Evolutionary conservation across 2,113 vertebrate species (phyloP), one percentile per base, ranked within the genome.

Genomic region (Anas platyrhynchos): DNA sequence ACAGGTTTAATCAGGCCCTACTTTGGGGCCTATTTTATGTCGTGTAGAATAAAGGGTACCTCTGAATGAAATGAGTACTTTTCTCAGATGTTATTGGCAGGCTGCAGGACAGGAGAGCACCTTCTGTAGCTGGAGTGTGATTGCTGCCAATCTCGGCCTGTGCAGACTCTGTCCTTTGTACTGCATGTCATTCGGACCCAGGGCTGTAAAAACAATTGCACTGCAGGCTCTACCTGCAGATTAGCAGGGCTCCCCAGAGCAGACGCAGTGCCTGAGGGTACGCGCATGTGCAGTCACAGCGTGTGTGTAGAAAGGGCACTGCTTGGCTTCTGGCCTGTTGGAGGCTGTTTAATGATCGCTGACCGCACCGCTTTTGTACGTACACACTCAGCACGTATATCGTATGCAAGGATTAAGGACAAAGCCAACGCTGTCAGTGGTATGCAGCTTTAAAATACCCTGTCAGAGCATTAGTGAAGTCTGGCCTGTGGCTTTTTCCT

Each of bases 391-490:
- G 65, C 85, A 91, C 77, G 93, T 93, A 46, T 23, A 44, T 27
- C n/a, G 16, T 50, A 2, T 7, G 78, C 34, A 76, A 71, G 91
- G 87, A 91, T 93, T 95, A 89, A 85, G 76, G 66, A 73, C 94
- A 90, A 87, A 94, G 82, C 77, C 86, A 88, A 27, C 2, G 2
- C 77, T 62, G 88, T 44, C 73, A 72, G 59, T 17, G 58, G 72
- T 93, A 38, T 1, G 36, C 83, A 85, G 77, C 81, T 96, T 95
- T 94, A 75, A 95, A 83, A 82, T 63, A 94, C 81, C 59, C 68
- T 69, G 50, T 56, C 86, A 73, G 82, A 83, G 82, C 81, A 86
- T 95, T 96, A 96, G 83, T 36, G 65, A 75, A n/a, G 84, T 92
- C 77, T 89, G 55, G 29, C 81, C 76, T 0, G 1, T 67, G 81